Evolutionary conservation across 2,888 invertebrate species (phyloP).

Genomic region (Diarsia dahlii): DNA sequence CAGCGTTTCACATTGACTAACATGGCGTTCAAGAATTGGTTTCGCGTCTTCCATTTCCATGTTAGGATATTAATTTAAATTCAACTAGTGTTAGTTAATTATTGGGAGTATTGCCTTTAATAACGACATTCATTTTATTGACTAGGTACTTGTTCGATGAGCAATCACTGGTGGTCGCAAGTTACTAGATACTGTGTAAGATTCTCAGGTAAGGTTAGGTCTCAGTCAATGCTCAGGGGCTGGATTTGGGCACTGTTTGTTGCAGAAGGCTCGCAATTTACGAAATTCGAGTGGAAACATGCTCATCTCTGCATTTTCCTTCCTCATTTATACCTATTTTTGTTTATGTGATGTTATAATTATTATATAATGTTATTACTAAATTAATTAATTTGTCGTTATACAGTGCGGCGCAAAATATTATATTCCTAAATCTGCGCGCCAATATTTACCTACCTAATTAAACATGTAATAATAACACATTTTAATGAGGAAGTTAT

Average conservation of each 20-base stretch:
- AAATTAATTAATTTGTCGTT: background rate
- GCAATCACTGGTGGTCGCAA: background rate
- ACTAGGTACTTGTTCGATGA: background rate
- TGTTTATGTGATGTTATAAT: background rate
- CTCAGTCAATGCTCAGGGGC: background rate
- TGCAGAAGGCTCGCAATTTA: background rate
- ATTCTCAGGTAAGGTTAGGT: background rate
- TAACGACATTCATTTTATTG: background rate
- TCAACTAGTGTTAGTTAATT: background rate
- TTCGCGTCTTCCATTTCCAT: background rate
- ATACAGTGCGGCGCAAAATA: conserved; percentile 15
- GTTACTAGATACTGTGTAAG: background rate
- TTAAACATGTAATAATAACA: background rate
- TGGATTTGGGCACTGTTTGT: background rate
- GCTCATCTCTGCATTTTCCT: background rate
- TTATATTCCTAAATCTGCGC: background rate
- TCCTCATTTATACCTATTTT: background rate
- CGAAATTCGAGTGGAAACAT: background rate
- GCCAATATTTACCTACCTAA: background rate
- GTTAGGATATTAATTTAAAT: background rate
- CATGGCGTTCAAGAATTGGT: background rate
- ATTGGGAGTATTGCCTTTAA: background rate
- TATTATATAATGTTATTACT: background rate
- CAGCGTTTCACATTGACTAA: conserved; percentile 5
- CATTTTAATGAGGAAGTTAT: conserved; percentile 26